Conservation (phyloP, 2,888 invertebrate genomes). For the Entomobrya proxima region DNA sequence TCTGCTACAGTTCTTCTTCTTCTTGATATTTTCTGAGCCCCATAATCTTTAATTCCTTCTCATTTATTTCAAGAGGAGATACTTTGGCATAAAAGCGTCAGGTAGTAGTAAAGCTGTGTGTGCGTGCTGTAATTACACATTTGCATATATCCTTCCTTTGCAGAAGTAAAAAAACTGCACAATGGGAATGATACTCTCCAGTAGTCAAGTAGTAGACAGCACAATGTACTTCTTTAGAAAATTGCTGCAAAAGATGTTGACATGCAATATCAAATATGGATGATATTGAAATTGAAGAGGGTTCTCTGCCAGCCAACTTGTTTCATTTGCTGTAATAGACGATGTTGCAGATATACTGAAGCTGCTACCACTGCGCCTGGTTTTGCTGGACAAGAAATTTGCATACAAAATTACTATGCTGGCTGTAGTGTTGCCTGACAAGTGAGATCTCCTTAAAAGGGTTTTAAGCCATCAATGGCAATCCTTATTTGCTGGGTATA, state of each 20-base stretch:
- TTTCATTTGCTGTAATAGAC: not conserved
- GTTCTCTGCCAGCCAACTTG: not conserved
- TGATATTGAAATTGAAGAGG: slow-evolving; percentile 11
- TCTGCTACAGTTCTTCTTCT: not conserved
- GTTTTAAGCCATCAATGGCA: not conserved
- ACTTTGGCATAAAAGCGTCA: not conserved
- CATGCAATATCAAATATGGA: slow-evolving; percentile 18
- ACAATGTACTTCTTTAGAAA: not conserved
- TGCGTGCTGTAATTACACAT: slow-evolving; percentile 3
- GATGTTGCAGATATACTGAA: not conserved
- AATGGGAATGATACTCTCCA: not conserved
- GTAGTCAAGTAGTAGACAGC: not conserved
- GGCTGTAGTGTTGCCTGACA: not conserved
- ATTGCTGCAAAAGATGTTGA: slow-evolving; percentile 1
- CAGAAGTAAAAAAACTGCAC: not conserved
- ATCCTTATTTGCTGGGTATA: not conserved
- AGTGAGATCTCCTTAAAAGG: not conserved
- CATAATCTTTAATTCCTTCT: not conserved
- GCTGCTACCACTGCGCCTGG: not conserved
- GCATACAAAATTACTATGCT: slow-evolving; percentile 28
- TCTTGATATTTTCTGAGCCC: not conserved
- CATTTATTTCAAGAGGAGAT: slow-evolving; percentile 7
- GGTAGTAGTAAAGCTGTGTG: not conserved
- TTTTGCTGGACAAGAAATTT: slow-evolving; percentile 39
- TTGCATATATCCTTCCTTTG: not conserved